Conservation (phyloP, 2,888 invertebrate genomes). For the Apantesis nais region DNA sequence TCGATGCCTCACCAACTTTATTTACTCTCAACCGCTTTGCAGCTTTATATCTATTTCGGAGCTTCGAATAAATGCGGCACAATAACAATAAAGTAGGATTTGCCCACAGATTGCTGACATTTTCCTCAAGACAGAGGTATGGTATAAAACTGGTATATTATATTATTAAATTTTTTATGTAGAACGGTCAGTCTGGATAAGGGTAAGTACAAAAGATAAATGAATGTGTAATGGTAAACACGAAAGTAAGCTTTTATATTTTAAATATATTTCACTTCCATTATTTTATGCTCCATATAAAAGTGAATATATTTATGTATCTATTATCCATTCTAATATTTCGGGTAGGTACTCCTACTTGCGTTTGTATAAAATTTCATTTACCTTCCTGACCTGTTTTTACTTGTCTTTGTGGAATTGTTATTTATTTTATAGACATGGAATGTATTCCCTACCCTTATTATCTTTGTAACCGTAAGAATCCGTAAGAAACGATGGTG, state of each 20-base stretch:
- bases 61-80: constrained; percentile 77
- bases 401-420: neutral
- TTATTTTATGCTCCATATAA: neutral
- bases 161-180: constrained; percentile 80
- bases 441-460: neutral
- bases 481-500: neutral
- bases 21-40: constrained; percentile 75
- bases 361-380: neutral
- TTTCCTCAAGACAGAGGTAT: constrained; percentile 73
- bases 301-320: neutral
- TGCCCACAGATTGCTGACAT: constrained; percentile 79
- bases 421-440: neutral
- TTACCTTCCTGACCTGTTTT: neutral
- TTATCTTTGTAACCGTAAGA: neutral
- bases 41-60: constrained; percentile 76
- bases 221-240: constrained; percentile 42
- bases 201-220: constrained; percentile 48
- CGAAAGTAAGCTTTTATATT: constrained; percentile 1
- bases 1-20: constrained; percentile 65
- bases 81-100: constrained; percentile 83
- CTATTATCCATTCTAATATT: no score
- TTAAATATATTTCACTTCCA: neutral
- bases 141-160: constrained; percentile 70
- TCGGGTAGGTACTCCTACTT: no score
- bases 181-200: constrained; percentile 58